Conservation (phyloP, 2,113 vertebrate genomes). For the Thamnaconus septentrionalis region DNA sequence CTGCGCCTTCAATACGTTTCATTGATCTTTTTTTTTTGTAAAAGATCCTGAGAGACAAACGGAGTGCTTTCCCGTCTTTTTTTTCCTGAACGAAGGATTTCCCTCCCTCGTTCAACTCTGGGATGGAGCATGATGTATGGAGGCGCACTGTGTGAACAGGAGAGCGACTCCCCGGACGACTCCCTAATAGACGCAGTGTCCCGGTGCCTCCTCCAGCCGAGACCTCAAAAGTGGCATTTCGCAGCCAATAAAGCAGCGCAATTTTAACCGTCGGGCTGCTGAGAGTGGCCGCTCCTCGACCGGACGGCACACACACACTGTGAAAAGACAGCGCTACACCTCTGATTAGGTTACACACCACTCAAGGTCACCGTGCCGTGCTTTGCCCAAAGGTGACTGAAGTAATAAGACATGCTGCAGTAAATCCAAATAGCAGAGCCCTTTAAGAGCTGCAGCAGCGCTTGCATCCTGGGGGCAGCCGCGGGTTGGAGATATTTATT, state of each 20-base stretch:
- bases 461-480: too few relatives aligned
- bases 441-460: conserved; percentile 18
- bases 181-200: too few relatives aligned
- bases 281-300: conserved; percentile 2
- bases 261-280: background rate
- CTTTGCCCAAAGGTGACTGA: conserved; percentile 16
- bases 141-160: too few relatives aligned
- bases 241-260: conserved; percentile 11
- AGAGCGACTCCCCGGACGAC: too few relatives aligned
- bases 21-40: too few relatives aligned
- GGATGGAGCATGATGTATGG: too few relatives aligned
- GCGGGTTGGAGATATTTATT: too few relatives aligned
- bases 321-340: conserved; percentile 4
- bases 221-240: background rate
- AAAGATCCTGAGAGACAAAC: too few relatives aligned
- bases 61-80: background rate
- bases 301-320: conserved; percentile 12
- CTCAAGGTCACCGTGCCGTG: conserved; percentile 57
- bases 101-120: background rate
- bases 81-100: background rate
- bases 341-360: conserved; percentile 24
- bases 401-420: conserved; percentile 50
- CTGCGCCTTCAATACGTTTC: too few relatives aligned
- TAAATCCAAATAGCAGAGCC: conserved; percentile 51
- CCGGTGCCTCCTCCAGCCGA: too few relatives aligned